Conservation (phyloP, 1,140 invertebrate species). For the Bombus balteatus region DNA sequence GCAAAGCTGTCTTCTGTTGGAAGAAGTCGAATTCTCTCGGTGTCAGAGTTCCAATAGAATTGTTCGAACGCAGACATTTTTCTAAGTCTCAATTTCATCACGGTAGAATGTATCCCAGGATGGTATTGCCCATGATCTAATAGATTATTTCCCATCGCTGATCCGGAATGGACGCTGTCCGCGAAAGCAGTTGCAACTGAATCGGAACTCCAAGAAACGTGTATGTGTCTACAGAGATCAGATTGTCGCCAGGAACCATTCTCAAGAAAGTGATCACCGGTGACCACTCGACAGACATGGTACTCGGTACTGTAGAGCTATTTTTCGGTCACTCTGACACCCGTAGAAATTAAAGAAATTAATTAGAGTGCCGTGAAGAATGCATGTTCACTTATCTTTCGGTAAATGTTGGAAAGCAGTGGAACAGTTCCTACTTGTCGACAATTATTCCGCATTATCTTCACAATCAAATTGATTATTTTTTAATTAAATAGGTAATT, state of each 20-base stretch:
- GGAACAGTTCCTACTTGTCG: not conserved
- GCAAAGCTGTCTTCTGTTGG: rapidly evolving
- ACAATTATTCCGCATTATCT: not conserved
- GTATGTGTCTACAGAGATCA: not conserved
- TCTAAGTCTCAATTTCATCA: not conserved
- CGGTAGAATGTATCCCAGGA: not conserved
- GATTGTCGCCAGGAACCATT: not conserved
- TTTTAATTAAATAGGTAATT: not conserved
- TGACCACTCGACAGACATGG: not conserved
- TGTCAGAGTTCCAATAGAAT: not conserved
- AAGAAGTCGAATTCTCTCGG: too few relatives aligned
- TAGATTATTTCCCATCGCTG: constrained; percentile 1
- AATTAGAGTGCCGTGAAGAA: not conserved
- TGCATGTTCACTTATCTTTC: not conserved
- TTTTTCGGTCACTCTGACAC: not conserved
- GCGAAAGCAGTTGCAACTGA: not conserved
- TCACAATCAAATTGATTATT: not conserved
- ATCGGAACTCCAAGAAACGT: not conserved
- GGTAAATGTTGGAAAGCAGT: not conserved
- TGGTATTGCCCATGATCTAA: not conserved
- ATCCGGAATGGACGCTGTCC: not conserved
- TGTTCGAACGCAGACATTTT: not conserved
- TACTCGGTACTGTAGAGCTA: too few relatives aligned
- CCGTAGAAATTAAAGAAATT: not conserved
- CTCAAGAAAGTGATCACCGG: not conserved